Conservation (phyloP, 1,140 invertebrate species). For the Microplitis demolitor region DNA sequence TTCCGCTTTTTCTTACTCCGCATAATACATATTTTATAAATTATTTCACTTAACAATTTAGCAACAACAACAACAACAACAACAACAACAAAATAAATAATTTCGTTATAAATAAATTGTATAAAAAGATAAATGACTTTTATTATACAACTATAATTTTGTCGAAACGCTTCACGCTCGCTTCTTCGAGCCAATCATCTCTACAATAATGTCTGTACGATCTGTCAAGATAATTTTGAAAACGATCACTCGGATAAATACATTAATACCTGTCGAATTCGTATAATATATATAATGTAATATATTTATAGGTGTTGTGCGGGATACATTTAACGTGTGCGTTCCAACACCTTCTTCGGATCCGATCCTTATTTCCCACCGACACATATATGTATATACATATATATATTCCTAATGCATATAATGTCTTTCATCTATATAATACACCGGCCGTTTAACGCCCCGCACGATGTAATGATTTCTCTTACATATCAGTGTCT, state of each 20-base stretch:
- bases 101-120: no score
- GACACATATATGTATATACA: neutral
- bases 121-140: no score
- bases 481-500: no score
- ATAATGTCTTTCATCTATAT: neutral
- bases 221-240: neutral
- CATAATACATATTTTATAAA: neutral
- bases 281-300: neutral
- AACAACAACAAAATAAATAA: no score
- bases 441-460: no score
- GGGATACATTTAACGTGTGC: neutral
- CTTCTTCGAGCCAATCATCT: neutral
- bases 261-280: slow-evolving; percentile 9
- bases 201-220: no score
- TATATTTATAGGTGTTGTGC: neutral
- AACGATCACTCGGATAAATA: neutral
- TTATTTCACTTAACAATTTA: no score
- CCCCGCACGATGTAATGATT: no score
- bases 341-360: neutral
- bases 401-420: neutral
- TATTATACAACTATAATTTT: no score
- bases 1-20: neutral
- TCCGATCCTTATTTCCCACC: neutral
- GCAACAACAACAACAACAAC: no score
- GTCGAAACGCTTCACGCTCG: neutral